These are phyloP conservation scores for Mechanitis mazaeus DNA, from an alignment of 2,888 invertebrate genomes.

Conservation along the genomic window DNA sequence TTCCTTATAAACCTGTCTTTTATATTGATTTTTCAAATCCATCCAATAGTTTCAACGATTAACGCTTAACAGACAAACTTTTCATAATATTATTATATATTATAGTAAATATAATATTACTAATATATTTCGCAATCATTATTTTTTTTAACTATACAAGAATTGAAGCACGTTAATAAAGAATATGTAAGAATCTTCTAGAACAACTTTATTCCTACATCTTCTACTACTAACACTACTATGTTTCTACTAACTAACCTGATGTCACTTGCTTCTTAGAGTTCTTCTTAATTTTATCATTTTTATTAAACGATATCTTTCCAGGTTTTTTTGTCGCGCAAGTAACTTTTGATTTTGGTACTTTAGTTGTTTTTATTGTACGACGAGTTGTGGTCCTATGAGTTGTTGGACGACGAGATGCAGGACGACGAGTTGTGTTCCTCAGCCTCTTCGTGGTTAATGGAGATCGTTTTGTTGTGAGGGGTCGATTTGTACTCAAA, in stretches of 20 bases:
- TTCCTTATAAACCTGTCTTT: too few relatives aligned
- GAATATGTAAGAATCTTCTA: too few relatives aligned
- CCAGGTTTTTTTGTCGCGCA: slow-evolving; percentile 52
- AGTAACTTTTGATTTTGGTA: slow-evolving; percentile 46
- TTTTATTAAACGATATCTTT: slow-evolving; percentile 58
- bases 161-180: too few relatives aligned
- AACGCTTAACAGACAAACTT: too few relatives aligned
- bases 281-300: slow-evolving; percentile 46
- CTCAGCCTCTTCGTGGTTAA: slow-evolving; percentile 31
- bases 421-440: slow-evolving; percentile 31
- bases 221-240: slow-evolving; percentile 38
- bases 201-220: slow-evolving; percentile 13
- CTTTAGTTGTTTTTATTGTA: slow-evolving; percentile 47
- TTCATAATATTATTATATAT: too few relatives aligned
- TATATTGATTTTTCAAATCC: too few relatives aligned
- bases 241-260: slow-evolving; percentile 56
- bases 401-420: slow-evolving; percentile 8
- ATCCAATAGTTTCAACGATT: too few relatives aligned
- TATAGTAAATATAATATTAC: too few relatives aligned
- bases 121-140: too few relatives aligned
- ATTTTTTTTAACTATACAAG: too few relatives aligned
- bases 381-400: slow-evolving; percentile 28
- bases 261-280: slow-evolving; percentile 51
- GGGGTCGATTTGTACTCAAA: slow-evolving; percentile 35
- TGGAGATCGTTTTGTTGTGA: slow-evolving; percentile 36